Evolutionary conservation across 37 sponge, comb jelly and placozoan species (phyloP).

Genomic region (Petrosia ficiformis): DNA sequence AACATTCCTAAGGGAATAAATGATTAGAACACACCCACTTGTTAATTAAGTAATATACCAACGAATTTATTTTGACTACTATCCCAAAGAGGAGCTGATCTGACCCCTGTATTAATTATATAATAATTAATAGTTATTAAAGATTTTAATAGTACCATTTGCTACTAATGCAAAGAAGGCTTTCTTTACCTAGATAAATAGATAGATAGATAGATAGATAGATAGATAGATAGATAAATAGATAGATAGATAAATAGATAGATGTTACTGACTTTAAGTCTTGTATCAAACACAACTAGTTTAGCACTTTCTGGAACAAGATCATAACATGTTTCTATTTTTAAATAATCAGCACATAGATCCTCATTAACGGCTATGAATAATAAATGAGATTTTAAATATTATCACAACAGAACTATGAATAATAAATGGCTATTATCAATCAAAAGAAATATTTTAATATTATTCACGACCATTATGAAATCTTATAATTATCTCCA

Average conservation of each 20-base stretch:
- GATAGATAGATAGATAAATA: no score
- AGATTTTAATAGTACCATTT: no score
- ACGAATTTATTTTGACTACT: slow-evolving; percentile 63
- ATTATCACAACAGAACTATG: no score
- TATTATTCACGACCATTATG: neutral
- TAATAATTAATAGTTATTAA: neutral
- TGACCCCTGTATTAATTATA: slow-evolving; percentile 28
- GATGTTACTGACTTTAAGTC: slow-evolving; percentile 44
- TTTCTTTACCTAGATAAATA: slow-evolving; percentile 64
- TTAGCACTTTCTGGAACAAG: slow-evolving; percentile 85
- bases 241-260: neutral
- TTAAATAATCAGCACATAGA: slow-evolving; percentile 53
- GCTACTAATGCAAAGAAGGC: slow-evolving; percentile 86
- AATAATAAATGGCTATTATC: no score
- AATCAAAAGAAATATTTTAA: no score
- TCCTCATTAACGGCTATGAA: no score
- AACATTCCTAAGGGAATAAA: slow-evolving; percentile 74
- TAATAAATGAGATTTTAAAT: no score
- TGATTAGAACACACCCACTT: neutral
- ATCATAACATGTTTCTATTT: slow-evolving; percentile 70
- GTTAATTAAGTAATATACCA: slow-evolving; percentile 18
- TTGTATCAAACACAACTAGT: slow-evolving; percentile 84
- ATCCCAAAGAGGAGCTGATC: slow-evolving; percentile 93
- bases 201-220: no score
- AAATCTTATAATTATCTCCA: neutral